phyloP scores from a whole-genome alignment of 1,140 invertebrate genomes.

The Dendroctonus ponderosae region DNA sequence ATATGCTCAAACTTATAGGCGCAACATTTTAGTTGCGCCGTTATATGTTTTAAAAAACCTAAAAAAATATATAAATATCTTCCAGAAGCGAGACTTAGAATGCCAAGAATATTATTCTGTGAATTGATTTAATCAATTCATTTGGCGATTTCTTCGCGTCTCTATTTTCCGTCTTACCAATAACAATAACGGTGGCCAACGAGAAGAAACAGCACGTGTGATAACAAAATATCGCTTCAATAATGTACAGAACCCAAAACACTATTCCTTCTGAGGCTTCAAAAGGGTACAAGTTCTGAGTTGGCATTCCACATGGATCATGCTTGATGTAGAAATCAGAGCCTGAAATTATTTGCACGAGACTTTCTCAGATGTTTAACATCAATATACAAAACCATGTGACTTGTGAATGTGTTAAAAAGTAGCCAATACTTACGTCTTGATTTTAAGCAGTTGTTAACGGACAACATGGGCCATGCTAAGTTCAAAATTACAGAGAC shows the following conservation, averaged over 20 bases:
- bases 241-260: constrained; percentile 20
- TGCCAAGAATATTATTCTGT: too few species aligned
- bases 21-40: constrained; percentile 16
- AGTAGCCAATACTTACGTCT: constrained; percentile 14
- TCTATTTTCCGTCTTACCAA: constrained; percentile 7
- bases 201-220: constrained; percentile 23
- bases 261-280: constrained; percentile 14
- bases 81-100: too few species aligned
- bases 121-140: too few species aligned
- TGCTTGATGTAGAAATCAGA: constrained; percentile 26
- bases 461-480: constrained; percentile 17
- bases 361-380: not conserved
- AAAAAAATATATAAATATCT: not conserved
- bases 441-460: constrained; percentile 8
- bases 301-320: constrained; percentile 30
- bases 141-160: not conserved
- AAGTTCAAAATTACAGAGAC: constrained; percentile 8
- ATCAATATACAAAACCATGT: not conserved
- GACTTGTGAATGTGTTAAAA: not conserved
- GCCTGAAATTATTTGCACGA: not conserved
- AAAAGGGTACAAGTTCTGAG: constrained; percentile 26
- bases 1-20: constrained; percentile 4
- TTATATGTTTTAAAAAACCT: constrained; percentile 28
- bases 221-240: constrained; percentile 13
- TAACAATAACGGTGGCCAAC: constrained; percentile 16